Evolutionary conservation across 64 coral and sea anemone species (phyloP).

Genomic region (Montipora efflorescens): DNA sequence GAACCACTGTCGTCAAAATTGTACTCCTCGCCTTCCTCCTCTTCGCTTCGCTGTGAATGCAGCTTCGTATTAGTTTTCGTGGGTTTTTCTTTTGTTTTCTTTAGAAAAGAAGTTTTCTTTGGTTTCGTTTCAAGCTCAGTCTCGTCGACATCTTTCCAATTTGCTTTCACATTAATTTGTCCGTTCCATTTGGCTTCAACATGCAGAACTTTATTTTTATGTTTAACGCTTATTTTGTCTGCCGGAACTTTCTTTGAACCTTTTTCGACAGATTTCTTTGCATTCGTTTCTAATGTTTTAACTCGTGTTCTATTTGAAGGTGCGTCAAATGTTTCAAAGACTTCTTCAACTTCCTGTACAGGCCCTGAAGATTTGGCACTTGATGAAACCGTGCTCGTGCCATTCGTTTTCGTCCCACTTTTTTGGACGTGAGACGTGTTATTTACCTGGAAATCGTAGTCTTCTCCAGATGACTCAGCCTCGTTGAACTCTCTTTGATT

Average conservation of each 20-base stretch:
- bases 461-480: not conserved
- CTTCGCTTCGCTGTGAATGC: not conserved
- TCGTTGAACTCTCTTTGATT: not conserved
- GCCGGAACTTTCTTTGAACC: not conserved
- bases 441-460: not conserved
- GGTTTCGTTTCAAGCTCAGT: not conserved
- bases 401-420: not conserved
- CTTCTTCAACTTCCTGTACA: not conserved
- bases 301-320: not conserved
- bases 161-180: slow-evolving; percentile 46
- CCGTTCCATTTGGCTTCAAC: slow-evolving; percentile 50
- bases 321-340: not conserved
- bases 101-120: not conserved
- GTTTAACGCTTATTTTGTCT: not conserved
- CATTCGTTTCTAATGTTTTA: not conserved
- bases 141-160: slow-evolving; percentile 30
- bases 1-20: slow-evolving; percentile 39
- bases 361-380: not conserved
- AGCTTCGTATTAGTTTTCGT: not conserved
- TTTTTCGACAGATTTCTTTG: not conserved
- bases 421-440: not conserved
- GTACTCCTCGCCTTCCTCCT: slow-evolving; percentile 21
- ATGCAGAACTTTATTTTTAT: slow-evolving; percentile 18
- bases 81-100: not conserved
- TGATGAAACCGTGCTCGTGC: not conserved